Percentiles rank a stretch among this genome's conserved stretches.
Evolutionary conservation across 1,140 invertebrate genomes (phyloP).

Genomic region (Pseudomyrmex sp.): DNA sequence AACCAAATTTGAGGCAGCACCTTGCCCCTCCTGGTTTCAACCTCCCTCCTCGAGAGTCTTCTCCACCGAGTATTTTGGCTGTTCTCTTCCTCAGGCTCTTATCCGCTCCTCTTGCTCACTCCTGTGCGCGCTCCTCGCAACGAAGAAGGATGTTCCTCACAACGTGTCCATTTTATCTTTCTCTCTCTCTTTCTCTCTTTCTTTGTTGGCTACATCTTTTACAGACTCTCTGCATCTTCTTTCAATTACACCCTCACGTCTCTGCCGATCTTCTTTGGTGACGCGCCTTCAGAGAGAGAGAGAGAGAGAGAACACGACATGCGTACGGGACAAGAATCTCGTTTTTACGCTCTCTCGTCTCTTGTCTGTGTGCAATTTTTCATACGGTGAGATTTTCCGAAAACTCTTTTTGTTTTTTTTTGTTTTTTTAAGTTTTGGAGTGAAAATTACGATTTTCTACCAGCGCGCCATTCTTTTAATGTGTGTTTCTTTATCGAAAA

Average conservation of each 20-base stretch:
- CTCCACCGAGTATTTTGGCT: slow-evolving; percentile 30
- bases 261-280: slow-evolving; percentile 41
- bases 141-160: slow-evolving; percentile 67
- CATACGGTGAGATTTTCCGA: too few species aligned
- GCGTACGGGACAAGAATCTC: slow-evolving; percentile 55
- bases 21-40: slow-evolving; percentile 72
- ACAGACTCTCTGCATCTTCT: slow-evolving; percentile 26
- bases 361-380: slow-evolving; percentile 27
- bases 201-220: slow-evolving; percentile 40
- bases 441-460: too few species aligned
- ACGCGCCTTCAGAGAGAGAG: slow-evolving; percentile 32
- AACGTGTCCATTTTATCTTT: slow-evolving; percentile 39
- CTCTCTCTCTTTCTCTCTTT: slow-evolving; percentile 44
- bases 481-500: too few species aligned
- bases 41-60: slow-evolving; percentile 14
- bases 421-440: too few species aligned
- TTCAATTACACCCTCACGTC: slow-evolving; percentile 49
- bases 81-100: slow-evolving; percentile 20
- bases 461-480: too few species aligned
- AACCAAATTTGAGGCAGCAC: slow-evolving; percentile 83
- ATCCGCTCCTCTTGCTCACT: slow-evolving; percentile 13
- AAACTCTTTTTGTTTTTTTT: too few species aligned
- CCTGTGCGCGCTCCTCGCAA: slow-evolving; percentile 26
- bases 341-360: too few species aligned
- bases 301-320: slow-evolving; percentile 38